phyloP scores from a whole-genome alignment of 2,797 vertebrate species.

The Pachyuromys duprasi region DNA sequence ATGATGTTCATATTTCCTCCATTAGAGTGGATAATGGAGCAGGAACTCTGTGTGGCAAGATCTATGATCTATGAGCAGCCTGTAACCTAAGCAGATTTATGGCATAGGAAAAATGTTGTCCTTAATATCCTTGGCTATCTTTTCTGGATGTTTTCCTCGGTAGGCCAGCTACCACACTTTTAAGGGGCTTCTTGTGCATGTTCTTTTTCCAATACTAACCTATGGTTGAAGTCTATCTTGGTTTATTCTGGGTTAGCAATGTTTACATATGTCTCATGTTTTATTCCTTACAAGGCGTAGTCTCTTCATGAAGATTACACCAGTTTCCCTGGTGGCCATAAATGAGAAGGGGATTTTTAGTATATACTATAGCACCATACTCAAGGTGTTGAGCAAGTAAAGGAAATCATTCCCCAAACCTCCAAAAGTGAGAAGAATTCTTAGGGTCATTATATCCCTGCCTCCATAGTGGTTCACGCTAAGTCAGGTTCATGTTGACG shows the following conservation, averaged over 20 bases:
- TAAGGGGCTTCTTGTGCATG: not conserved
- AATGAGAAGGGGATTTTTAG: not conserved
- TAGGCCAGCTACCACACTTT: not conserved
- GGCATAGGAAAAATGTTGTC: slow-evolving; percentile 6
- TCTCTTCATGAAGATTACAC: not conserved
- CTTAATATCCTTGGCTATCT: slow-evolving; percentile 31
- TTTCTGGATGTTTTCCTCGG: not conserved
- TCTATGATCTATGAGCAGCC: slow-evolving; percentile 1
- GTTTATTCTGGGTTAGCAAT: not conserved
- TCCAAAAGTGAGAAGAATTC: not conserved
- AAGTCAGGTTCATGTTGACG: not conserved
- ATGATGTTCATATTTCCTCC: not conserved
- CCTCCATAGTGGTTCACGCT: not conserved
- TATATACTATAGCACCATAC: not conserved
- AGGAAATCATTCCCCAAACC: not conserved
- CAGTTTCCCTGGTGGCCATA: not conserved
- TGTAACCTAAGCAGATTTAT: slow-evolving; percentile 39
- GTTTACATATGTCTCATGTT: not conserved
- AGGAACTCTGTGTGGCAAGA: slow-evolving; percentile 53
- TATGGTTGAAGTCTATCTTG: not conserved
- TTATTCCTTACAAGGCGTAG: not conserved
- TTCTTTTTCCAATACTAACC: not conserved
- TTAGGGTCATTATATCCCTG: not conserved
- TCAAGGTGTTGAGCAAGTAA: not conserved
- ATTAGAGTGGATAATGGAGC: slow-evolving; percentile 45